These are phyloP conservation scores for Saguinus oedipus DNA, from an alignment of 2,797 vertebrate species.

Conservation along the genomic window DNA sequence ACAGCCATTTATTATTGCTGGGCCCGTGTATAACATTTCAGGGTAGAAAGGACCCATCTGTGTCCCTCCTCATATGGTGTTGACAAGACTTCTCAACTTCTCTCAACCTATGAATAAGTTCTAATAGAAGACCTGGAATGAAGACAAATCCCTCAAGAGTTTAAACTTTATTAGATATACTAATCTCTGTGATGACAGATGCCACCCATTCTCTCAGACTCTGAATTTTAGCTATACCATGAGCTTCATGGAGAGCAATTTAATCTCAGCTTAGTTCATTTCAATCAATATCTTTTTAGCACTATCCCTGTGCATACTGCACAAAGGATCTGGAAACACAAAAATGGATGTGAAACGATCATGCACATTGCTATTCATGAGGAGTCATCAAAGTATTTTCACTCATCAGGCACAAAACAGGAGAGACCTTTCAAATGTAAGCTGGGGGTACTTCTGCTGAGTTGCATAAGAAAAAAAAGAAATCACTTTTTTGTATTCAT, in stretches of 20 bases:
- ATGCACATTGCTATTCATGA: fast-evolving
- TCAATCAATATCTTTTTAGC: fast-evolving
- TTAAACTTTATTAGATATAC: not conserved
- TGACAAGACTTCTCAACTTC: slow-evolving; percentile 28
- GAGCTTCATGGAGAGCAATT: not conserved
- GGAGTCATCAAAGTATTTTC: not conserved
- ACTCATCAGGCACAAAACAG: not conserved
- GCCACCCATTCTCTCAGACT: not conserved
- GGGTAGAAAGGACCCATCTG: not conserved
- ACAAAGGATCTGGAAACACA: not conserved
- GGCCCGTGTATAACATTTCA: not conserved
- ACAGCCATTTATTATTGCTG: fast-evolving
- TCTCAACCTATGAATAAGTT: not conserved
- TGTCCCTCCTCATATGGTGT: not conserved
- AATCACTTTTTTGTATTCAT: not conserved
- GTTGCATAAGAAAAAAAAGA: not conserved
- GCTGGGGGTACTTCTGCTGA: not conserved
- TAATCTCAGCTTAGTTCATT: not conserved
- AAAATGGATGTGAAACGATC: fast-evolving
- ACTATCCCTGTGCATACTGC: fast-evolving
- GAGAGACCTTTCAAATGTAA: not conserved
- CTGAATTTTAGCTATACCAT: fast-evolving
- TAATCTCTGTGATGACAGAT: not conserved
- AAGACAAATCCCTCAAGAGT: not conserved
- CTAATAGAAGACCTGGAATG: not conserved